Conservation (phyloP, 2,888 invertebrate species). For the Sinotaia quadrata region DNA sequence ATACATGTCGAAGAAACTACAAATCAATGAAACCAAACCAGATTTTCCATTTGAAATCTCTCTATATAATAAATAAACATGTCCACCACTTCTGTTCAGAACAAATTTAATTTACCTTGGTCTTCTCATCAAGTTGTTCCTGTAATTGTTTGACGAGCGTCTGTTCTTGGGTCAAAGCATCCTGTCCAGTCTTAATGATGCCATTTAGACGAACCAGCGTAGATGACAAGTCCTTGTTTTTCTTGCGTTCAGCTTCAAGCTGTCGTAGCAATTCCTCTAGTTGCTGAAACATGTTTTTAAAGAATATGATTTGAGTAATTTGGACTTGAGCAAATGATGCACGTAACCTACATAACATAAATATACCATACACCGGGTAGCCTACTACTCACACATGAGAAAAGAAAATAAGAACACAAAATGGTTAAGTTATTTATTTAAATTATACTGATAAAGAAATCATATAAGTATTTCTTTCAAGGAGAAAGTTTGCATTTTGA, state of each 20-base stretch:
- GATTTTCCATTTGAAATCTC: neutral
- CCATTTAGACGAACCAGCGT: conserved; percentile 67
- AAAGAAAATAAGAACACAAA: too few species aligned
- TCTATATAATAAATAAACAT: neutral
- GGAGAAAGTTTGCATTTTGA: too few species aligned
- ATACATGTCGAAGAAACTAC: neutral
- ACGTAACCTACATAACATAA: neutral
- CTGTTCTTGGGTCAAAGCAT: conserved; percentile 70
- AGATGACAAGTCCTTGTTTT: conserved; percentile 66
- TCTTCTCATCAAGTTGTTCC: conserved; percentile 57
- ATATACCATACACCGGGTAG: too few species aligned
- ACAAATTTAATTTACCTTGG: conserved; percentile 28
- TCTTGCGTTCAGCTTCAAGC: conserved; percentile 65
- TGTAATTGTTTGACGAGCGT: conserved; percentile 65
- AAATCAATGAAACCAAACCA: neutral
- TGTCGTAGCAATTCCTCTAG: conserved; percentile 46
- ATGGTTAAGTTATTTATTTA: too few species aligned
- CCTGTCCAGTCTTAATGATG: conserved; percentile 71
- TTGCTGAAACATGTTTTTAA: conserved; percentile 13
- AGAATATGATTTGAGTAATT: neutral
- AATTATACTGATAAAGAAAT: too few species aligned
- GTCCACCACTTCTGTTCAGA: neutral
- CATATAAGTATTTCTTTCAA: too few species aligned
- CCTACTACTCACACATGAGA: too few species aligned
- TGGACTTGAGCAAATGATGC: neutral